Conservation (phyloP, 2,113 vertebrate genomes). For the Semicossyphus pulcher region DNA sequence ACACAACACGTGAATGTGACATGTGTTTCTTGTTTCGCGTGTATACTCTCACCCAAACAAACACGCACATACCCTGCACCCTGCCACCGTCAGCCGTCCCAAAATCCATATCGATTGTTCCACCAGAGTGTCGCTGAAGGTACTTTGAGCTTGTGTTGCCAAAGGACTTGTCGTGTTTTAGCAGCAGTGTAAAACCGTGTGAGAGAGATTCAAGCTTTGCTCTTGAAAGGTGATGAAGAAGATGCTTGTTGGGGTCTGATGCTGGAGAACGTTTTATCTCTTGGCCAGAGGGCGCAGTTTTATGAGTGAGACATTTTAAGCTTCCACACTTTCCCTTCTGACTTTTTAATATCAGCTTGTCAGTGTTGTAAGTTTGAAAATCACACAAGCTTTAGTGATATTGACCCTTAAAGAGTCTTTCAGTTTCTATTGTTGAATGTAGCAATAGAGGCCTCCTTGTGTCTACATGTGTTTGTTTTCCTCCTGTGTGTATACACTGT, state of each 20-base stretch:
- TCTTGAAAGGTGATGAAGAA: background rate
- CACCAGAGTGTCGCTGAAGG: conserved; percentile 17
- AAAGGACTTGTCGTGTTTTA: conserved; percentile 8
- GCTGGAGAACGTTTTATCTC: background rate
- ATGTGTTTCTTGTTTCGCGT: conserved; percentile 61
- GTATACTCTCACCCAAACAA: conserved; percentile 5
- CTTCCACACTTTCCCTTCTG: too few relatives aligned
- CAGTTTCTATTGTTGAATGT: background rate
- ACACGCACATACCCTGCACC: conserved; percentile 22
- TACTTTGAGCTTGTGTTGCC: conserved; percentile 25
- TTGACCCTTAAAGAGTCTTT: background rate
- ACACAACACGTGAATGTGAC: conserved; percentile 68
- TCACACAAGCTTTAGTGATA: too few relatives aligned
- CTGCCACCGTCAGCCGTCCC: conserved; percentile 27
- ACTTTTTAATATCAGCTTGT: too few relatives aligned
- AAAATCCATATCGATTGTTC: conserved; percentile 70
- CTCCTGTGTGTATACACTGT: background rate
- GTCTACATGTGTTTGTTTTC: background rate
- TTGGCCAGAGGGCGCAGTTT: background rate
- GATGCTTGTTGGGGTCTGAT: too few relatives aligned
- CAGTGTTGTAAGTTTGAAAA: too few relatives aligned
- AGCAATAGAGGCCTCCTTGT: background rate
- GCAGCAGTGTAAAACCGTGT: background rate
- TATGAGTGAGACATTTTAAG: too few relatives aligned
- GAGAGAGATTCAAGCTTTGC: background rate